A percentile compares a stretch with the other conserved stretches of the same genome.
These are phyloP conservation scores for Elaphurus davidianus DNA, from an alignment of 2,113 vertebrate genomes.

Conservation along the genomic window DNA sequence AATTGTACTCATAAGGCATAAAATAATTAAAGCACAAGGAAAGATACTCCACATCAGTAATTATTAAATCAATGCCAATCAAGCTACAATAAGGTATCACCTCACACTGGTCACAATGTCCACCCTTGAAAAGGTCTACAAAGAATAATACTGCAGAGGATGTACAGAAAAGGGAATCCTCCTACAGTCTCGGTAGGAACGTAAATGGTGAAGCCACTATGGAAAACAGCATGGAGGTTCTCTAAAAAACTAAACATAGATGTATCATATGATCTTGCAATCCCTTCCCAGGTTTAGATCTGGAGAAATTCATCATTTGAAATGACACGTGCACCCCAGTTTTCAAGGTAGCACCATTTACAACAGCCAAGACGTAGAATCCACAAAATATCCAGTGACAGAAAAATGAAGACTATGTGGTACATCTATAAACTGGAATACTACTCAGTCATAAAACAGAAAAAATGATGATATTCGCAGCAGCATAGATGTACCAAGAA, in stretches of 20 bases:
- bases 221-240: neutral
- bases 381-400: neutral
- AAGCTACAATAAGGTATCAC: neutral
- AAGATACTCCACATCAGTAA: neutral
- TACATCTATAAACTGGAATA: neutral
- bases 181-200: neutral
- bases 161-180: neutral
- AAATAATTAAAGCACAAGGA: neutral
- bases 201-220: neutral
- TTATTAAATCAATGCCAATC: neutral
- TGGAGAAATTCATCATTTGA: neutral
- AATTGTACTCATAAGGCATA: neutral
- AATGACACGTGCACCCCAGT: fast-evolving
- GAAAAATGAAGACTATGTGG: neutral
- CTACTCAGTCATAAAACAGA: neutral
- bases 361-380: neutral
- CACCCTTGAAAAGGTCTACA: neutral
- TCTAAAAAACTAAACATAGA: neutral
- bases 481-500: neutral
- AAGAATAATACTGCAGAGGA: neutral
- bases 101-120: neutral
- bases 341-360: neutral
- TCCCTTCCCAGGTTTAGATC: neutral
- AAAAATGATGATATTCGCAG: neutral
- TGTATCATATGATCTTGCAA: neutral